Base-by-base conservation (phyloP, 2,888 invertebrate genomes). In the Diaphora mendica region DNA sequence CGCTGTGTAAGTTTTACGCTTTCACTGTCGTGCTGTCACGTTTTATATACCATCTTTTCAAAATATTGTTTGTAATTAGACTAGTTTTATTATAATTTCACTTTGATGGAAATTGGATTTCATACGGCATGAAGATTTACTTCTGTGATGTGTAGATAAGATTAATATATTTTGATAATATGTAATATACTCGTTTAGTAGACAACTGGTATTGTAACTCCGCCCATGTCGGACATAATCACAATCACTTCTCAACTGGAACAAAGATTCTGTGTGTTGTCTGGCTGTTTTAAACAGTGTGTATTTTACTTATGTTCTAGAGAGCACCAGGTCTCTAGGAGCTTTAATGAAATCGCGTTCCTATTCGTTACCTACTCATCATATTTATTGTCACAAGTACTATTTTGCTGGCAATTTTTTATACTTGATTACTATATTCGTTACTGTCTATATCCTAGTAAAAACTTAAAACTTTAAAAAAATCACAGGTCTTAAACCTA, bases 1-100 rank as follows among this genome's bases (percentile, higher is more conserved):
- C 77, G 68, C 77, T 78, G 84, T 79, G 81, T 85, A 82, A 85
- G 86, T 90, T 90, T 91, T 89, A 92, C 92, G 92, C 93, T 93
- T 92, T 93, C 93, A 88, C 92, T 86, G 82, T 78, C 78, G 78
- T 73, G 74, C 77, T 79, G 82, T 84, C 85, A 86, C 85, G 84
- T 82, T 86, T 84, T 79, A 77, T 84, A 83, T 85, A 72, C 81
- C 74, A 81, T 86, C 85, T 86, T 87, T 85, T 82, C 83, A 86
- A 88, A 87, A 86, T 87, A 86, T 87, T 86, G 85, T 86, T 82
- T 69, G 77, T 86, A 79, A 88, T 85, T 82, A 84, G 68, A 64
- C 44, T 66, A 65, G 74, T 79, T 81, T 80, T 76, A 76, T 70
- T 74, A 72, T 79, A 77, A 79, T 78, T 82, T 82, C 77, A 78